Evolutionary conservation across 2,797 vertebrate genomes (phyloP).

Genomic region (Helicolenus hilgendorfi): DNA sequence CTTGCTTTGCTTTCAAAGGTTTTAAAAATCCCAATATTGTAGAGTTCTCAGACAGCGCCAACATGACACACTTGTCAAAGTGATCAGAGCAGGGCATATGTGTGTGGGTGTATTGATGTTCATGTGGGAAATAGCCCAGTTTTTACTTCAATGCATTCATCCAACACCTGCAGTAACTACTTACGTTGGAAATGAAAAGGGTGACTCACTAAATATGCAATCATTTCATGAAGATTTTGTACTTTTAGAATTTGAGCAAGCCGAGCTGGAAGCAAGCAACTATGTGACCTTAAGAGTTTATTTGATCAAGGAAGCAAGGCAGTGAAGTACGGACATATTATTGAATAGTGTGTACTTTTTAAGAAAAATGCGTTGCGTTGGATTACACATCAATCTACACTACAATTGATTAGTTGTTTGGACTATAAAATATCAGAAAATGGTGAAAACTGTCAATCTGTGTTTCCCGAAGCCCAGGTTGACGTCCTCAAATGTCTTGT

Average conservation of each 20-base stretch:
- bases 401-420: too few relatives aligned
- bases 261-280: slow-evolving; percentile 40
- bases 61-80: slow-evolving; percentile 79
- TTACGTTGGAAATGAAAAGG: slow-evolving; percentile 56
- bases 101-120: slow-evolving; percentile 78
- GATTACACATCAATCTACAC: background rate
- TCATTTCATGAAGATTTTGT: slow-evolving; percentile 59
- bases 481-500: too few relatives aligned
- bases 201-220: slow-evolving; percentile 66
- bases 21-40: slow-evolving; percentile 72
- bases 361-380: background rate
- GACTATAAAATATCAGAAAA: too few relatives aligned
- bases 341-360: slow-evolving; percentile 20
- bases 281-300: slow-evolving; percentile 26
- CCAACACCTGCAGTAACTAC: slow-evolving; percentile 80
- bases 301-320: slow-evolving; percentile 21
- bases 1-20: slow-evolving; percentile 49
- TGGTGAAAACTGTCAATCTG: too few relatives aligned
- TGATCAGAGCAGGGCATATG: slow-evolving; percentile 81
- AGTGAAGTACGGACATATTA: slow-evolving; percentile 32
- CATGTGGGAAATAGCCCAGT: slow-evolving; percentile 68
- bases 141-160: slow-evolving; percentile 78
- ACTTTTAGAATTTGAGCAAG: slow-evolving; percentile 21
- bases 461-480: too few relatives aligned
- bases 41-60: slow-evolving; percentile 62